phyloP scores from a whole-genome alignment of 2,888 invertebrate genomes.

The Gari tellinella region DNA sequence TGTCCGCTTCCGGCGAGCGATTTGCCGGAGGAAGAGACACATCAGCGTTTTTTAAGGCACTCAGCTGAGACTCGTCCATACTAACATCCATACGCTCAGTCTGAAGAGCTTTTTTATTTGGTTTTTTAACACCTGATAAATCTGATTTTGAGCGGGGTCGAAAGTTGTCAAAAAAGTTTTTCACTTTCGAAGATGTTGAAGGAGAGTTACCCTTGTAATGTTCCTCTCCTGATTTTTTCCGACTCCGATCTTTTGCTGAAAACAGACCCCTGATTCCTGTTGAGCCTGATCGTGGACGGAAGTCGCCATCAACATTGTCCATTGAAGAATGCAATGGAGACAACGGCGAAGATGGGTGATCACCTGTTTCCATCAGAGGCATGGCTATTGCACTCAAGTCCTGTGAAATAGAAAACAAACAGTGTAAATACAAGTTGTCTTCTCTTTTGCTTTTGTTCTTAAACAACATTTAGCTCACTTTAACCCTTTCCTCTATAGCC shows the following conservation, averaged over 20 bases:
- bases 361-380: constrained; percentile 75
- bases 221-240: constrained; percentile 78
- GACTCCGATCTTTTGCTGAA: constrained; percentile 66
- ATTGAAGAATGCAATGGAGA: constrained; percentile 44
- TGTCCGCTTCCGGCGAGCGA: constrained; percentile 57
- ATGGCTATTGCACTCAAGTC: constrained; percentile 83
- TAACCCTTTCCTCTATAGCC: too few relatives aligned
- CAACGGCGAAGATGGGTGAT: constrained; percentile 35
- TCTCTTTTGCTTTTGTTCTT: too few relatives aligned
- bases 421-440: too few relatives aligned
- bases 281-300: constrained; percentile 78
- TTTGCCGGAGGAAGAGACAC: constrained; percentile 34
- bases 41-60: constrained; percentile 59
- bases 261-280: constrained; percentile 73
- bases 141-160: constrained; percentile 82
- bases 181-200: constrained; percentile 75
- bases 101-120: constrained; percentile 69
- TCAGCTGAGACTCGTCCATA: constrained; percentile 73
- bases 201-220: constrained; percentile 64
- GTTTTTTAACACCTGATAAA: constrained; percentile 78
- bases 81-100: constrained; percentile 69
- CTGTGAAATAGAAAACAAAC: constrained; percentile 58
- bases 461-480: too few relatives aligned
- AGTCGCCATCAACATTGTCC: constrained; percentile 72
- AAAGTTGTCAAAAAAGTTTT: constrained; percentile 80